Conservation (phyloP, 2,888 invertebrate genomes). For the Nomada lathburiana region DNA sequence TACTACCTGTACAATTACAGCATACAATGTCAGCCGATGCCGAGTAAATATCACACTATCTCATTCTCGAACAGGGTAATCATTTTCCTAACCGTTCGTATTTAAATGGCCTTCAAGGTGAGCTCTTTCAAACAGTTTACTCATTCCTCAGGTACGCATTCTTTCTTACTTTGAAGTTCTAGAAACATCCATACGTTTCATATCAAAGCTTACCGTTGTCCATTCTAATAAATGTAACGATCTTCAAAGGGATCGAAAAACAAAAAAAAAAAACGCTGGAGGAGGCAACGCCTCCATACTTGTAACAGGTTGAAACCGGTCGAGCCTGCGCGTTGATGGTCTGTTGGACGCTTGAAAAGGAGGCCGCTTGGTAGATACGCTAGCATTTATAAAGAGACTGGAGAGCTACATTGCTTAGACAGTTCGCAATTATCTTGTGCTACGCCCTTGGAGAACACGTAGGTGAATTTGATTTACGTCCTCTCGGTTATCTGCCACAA, state of each 20-base stretch:
- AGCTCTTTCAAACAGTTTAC: background rate
- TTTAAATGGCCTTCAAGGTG: too few relatives aligned
- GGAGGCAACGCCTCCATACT: background rate
- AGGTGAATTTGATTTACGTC: constrained; percentile 3
- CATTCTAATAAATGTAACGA: background rate
- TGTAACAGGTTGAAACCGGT: constrained; percentile 20
- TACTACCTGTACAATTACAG: too few relatives aligned
- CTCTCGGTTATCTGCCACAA: constrained; percentile 2
- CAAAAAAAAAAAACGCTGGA: background rate
- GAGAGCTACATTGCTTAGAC: constrained; percentile 49
- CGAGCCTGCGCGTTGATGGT: constrained; percentile 35
- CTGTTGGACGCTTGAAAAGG: constrained; percentile 34
- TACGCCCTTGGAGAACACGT: constrained; percentile 29
- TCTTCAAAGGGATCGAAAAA: background rate
- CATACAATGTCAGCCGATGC: too few relatives aligned
- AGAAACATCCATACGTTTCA: background rate
- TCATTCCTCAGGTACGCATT: too few relatives aligned
- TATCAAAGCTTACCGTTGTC: too few relatives aligned
- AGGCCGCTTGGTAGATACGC: constrained; percentile 34
- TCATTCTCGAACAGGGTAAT: too few relatives aligned
- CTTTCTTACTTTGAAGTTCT: too few relatives aligned
- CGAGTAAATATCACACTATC: too few relatives aligned
- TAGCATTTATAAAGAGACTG: constrained; percentile 62
- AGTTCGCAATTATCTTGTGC: constrained; percentile 48
- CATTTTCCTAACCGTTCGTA: too few relatives aligned